phyloP scores from a whole-genome alignment of 2,113 vertebrate genomes.

The Petrocephalus zakoni region DNA sequence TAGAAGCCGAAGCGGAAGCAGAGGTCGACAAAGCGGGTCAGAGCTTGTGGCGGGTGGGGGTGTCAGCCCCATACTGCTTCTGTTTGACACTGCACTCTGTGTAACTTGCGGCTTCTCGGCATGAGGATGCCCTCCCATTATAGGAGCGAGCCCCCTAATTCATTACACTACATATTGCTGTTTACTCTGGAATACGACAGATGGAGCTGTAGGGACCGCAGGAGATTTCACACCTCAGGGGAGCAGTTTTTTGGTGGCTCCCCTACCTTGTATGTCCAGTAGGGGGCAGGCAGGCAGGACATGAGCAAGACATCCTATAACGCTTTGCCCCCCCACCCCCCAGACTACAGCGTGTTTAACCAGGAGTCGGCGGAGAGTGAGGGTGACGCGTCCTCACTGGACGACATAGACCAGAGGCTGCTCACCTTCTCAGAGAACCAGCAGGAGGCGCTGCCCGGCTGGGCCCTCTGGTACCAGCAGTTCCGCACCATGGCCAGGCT shows the following conservation, averaged over 20 bases:
- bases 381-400: constrained; percentile 57
- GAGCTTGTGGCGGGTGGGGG: neutral
- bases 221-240: neutral
- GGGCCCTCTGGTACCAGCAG: constrained; percentile 86
- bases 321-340: neutral
- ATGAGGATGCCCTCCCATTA: neutral
- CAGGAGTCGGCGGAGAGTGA: constrained; percentile 75
- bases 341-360: constrained; percentile 89
- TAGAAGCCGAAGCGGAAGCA: constrained; percentile 86
- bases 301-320: neutral
- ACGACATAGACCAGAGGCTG: constrained; percentile 80
- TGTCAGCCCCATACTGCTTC: neutral
- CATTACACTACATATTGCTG: neutral
- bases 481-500: constrained; percentile 74
- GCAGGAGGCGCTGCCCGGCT: constrained; percentile 52
- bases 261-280: neutral
- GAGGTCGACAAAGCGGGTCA: constrained; percentile 91
- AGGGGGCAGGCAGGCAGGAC: neutral
- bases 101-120: neutral
- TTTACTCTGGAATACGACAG: neutral
- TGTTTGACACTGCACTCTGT: neutral
- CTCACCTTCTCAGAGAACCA: constrained; percentile 72
- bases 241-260: neutral
- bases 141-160: neutral
- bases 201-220: neutral